Evolutionary conservation across 2,113 vertebrate species (phyloP).

Genomic region (Onychorhynchus coronatus): DNA sequence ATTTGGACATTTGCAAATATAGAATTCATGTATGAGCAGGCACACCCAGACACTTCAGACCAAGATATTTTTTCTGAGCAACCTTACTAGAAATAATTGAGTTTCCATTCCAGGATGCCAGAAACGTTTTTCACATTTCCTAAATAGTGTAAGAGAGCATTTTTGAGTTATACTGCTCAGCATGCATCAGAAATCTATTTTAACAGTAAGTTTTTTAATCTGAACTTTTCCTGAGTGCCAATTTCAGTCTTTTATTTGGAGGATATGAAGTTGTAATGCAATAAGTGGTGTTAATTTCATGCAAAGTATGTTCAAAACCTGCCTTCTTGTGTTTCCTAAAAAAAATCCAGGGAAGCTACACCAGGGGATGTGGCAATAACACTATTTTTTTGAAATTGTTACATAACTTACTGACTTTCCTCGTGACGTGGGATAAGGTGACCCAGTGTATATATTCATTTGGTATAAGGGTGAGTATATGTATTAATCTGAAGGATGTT

Average conservation of each 20-base stretch:
- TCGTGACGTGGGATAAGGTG: background rate
- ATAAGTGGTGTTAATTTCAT: background rate
- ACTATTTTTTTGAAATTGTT: background rate
- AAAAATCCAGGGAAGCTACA: background rate
- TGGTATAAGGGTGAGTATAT: background rate
- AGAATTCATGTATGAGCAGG: background rate
- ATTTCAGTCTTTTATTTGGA: background rate
- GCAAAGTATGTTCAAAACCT: background rate
- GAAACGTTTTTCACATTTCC: slow-evolving; percentile 4
- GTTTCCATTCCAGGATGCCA: slow-evolving; percentile 42
- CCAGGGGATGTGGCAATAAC: background rate
- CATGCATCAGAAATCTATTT: background rate
- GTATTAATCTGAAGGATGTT: background rate
- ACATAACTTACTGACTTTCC: background rate
- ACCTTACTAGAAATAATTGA: background rate
- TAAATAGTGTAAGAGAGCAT: background rate
- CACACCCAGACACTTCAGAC: background rate
- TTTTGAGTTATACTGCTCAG: background rate
- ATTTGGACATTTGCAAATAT: background rate
- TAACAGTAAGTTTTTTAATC: background rate
- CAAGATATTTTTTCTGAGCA: background rate
- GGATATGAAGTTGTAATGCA: background rate
- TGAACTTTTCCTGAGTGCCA: background rate
- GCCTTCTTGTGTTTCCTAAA: background rate
- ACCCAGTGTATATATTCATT: background rate